phyloP scores from a whole-genome alignment of 37 sponge, comb jelly and placozoan genomes.

The Corticium candelabrum region DNA sequence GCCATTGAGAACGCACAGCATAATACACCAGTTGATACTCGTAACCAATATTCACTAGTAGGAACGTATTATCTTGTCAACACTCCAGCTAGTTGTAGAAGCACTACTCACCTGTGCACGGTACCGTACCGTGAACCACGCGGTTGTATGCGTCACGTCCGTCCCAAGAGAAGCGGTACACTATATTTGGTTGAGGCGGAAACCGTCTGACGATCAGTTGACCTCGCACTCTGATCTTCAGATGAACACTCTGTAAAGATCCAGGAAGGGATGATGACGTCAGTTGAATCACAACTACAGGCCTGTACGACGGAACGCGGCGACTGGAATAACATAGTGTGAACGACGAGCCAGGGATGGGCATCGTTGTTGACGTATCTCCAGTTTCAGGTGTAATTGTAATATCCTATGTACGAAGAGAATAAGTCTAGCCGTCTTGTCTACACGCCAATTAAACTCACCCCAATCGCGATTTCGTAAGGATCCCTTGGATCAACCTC shows the following conservation, averaged over 20 bases:
- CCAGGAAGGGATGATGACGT: not conserved
- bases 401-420: too few species aligned
- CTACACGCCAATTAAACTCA: too few species aligned
- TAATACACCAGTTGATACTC: not conserved
- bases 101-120: not conserved
- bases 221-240: not conserved
- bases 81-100: not conserved
- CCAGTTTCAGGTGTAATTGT: too few species aligned
- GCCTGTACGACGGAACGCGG: too few species aligned
- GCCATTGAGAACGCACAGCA: not conserved
- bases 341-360: too few species aligned
- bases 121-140: not conserved
- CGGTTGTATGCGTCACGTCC: not conserved
- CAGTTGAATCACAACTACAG: not conserved
- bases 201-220: not conserved
- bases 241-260: not conserved
- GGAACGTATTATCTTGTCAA: not conserved
- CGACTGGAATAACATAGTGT: too few species aligned
- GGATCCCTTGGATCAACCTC: too few species aligned
- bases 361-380: too few species aligned
- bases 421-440: too few species aligned
- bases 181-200: not conserved
- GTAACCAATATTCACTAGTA: not conserved
- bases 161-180: not conserved
- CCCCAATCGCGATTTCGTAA: too few species aligned